Base-by-base conservation (phyloP, 1,140 invertebrate genomes). In the Scaptomyza montana region DNA sequence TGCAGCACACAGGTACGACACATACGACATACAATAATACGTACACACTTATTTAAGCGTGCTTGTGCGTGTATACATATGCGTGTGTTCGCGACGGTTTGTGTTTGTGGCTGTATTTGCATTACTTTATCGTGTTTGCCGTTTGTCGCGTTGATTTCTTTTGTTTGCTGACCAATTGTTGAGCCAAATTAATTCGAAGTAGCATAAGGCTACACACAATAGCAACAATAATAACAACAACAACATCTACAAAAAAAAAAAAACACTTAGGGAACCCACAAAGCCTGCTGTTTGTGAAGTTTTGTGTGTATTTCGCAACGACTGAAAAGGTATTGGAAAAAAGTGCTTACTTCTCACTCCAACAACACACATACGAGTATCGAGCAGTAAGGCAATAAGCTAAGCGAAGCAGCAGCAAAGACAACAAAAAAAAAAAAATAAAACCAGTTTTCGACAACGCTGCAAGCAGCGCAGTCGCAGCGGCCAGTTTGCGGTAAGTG, bases 401-500 rank as follows among this genome's bases (percentile, higher is more conserved):
- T 47, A 47, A 47, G 30, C 73, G 70, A 64, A 79, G 54, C 50
- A 71, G 19, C 60, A 66, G 19, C 68, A 49, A 63, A 62, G 21
- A 54, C 50, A 70, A 49, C 25, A 33, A 56, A 53, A n/a, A 46
- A 16, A 16, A 16, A 16, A 16, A 16, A 16, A 16, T 16, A 74
- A 86, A 86, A 86, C 81, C 81, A 78, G 81, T 86, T 86, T 80
- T 55, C 16, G 72, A 76, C 62, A 74, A 74, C 64, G 60, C 73
- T 70, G 77, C 55, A 60, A 85, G 82, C 81, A 87, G 81, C 81
- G 81, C 81, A 86, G 81, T 87, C 81, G 82, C 81, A 86, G 78
- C 81, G 74, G 50, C 55, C 16, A 33, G 1, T 50, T 12, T 65
- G 51, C 64, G 82, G 82, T 86, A 71, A 78, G 78, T 81, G 64